Evolutionary conservation across 2,888 invertebrate genomes (phyloP).

Genomic region (Zaprionus lineosus): DNA sequence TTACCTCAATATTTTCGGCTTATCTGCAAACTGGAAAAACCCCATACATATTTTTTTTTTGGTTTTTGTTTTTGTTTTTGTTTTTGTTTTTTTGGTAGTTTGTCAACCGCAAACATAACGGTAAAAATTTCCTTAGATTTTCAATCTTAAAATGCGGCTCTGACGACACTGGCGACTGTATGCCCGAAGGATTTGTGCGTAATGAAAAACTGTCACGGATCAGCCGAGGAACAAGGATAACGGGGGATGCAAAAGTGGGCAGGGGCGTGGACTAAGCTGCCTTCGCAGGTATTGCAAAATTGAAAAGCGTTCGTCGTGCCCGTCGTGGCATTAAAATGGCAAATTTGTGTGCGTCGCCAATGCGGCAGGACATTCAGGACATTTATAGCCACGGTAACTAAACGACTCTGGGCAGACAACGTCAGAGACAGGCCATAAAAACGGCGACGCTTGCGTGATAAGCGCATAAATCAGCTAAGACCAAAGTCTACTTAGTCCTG

Average conservation of each 20-base stretch:
- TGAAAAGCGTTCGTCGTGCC: conserved; percentile 62
- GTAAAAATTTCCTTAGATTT: conserved; percentile 32
- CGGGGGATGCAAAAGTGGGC: neutral
- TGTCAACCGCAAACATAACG: conserved; percentile 42
- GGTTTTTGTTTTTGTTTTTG: too few relatives aligned
- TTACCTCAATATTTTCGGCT: conserved; percentile 1
- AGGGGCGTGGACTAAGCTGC: conserved; percentile 41
- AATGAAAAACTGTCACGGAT: conserved; percentile 72
- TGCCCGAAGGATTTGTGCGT: conserved; percentile 77
- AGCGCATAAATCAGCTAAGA: conserved; percentile 69
- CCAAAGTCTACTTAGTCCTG: conserved; percentile 18
- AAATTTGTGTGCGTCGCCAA: conserved; percentile 70
- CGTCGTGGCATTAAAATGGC: conserved; percentile 70
- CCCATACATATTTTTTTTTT: too few relatives aligned
- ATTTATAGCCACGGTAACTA: conserved; percentile 70
- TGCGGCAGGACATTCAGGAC: conserved; percentile 61
- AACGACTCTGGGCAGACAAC: conserved; percentile 60
- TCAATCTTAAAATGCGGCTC: conserved; percentile 55
- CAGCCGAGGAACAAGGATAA: neutral
- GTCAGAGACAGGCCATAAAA: conserved; percentile 65
- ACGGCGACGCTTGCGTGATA: conserved; percentile 71
- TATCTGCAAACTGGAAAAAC: too few relatives aligned
- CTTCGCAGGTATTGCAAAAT: conserved; percentile 67
- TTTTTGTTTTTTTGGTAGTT: conserved; percentile 26
- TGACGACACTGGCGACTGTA: conserved; percentile 57